Evolutionary conservation across 2,888 invertebrate genomes (phyloP), one percentile per base, ranked within the genome.

Genomic region (Megaustenia siamemsis): DNA sequence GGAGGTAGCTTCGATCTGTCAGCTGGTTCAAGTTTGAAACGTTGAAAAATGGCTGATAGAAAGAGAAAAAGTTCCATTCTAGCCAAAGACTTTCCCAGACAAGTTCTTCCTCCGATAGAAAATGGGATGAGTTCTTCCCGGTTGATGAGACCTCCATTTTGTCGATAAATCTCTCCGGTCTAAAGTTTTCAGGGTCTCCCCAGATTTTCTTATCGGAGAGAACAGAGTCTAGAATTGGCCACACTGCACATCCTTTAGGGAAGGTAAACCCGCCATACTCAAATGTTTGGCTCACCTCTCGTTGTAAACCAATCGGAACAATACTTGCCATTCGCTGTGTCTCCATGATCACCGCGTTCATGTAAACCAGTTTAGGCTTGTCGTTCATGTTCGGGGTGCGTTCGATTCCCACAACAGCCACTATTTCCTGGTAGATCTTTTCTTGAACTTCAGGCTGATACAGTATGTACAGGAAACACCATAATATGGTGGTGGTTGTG

Each of bases 401-500:
- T 0, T 82, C 71, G 8, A 18, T 63, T 79, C 93, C 93, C 75
- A 95, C 93, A 75, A 94, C 91, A 4, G 87, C 86, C 15, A 86
- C 82, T 1, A 88, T 84, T 60, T 88, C 88, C 49, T 53, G 28
- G 21, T 78, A 71, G 24, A 82, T 60, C 35, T 77, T 84, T 21
- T 83, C 80, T 45, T 86, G 86, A 18, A 87, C 96, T 24, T 97
- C 95, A 63, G 96, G 96, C 91, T 97, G 96, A 73, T 96, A 95
- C 12, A 97, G 97, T 92, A 97, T 95, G 90, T 97, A 95, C 88
- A 96, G 96, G 6, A 97, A 95, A 86, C 96, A 96, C 95, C 97
- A 98, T 92, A 97, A 97, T 87, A 97, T 96, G 1, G 96, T 97
- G 32, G 97, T 96, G n/a, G 96, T 96, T 0, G 96, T 96, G 2